A percentile compares a stretch with the other conserved stretches of the same genome.
Conservation (phyloP, 2,888 invertebrate genomes). For the Mesochorus sp. region DNA sequence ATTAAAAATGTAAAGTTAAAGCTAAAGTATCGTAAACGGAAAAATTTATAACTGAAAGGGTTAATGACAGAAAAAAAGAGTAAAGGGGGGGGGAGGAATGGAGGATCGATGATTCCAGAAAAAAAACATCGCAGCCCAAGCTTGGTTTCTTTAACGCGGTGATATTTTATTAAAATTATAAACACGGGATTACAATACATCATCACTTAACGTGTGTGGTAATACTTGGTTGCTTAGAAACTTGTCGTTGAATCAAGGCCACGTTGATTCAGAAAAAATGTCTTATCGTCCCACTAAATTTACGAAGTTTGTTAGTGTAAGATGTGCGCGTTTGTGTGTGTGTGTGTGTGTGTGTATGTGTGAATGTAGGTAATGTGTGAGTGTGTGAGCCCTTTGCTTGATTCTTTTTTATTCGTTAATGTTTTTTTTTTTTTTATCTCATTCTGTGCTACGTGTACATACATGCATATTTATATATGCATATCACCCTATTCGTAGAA, state of each 20-base stretch:
- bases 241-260: constrained; percentile 77
- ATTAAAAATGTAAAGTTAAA: too few species aligned
- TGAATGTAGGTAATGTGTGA: constrained; percentile 16
- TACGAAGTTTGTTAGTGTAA: constrained; percentile 41
- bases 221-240: constrained; percentile 72
- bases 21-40: too few species aligned
- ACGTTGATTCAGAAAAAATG: constrained; percentile 72
- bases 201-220: constrained; percentile 71
- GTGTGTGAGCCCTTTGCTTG: constrained; percentile 49
- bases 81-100: neutral
- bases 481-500: constrained; percentile 61
- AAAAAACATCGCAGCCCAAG: neutral
- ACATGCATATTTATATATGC: constrained; percentile 67
- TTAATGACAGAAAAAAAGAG: neutral
- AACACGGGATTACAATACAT: constrained; percentile 75
- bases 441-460: constrained; percentile 68
- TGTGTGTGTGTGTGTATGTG: constrained; percentile 34
- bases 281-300: constrained; percentile 63
- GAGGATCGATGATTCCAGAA: neutral
- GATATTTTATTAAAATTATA: constrained; percentile 78
- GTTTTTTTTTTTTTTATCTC: constrained; percentile 27
- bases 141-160: constrained; percentile 69
- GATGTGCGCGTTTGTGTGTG: constrained; percentile 22
- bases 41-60: neutral
- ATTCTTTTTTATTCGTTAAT: constrained; percentile 50